A percentile compares a stretch with the other conserved stretches of the same genome.
phyloP scores from a whole-genome alignment of 2,113 vertebrate genomes.

The Orcinus orca region DNA sequence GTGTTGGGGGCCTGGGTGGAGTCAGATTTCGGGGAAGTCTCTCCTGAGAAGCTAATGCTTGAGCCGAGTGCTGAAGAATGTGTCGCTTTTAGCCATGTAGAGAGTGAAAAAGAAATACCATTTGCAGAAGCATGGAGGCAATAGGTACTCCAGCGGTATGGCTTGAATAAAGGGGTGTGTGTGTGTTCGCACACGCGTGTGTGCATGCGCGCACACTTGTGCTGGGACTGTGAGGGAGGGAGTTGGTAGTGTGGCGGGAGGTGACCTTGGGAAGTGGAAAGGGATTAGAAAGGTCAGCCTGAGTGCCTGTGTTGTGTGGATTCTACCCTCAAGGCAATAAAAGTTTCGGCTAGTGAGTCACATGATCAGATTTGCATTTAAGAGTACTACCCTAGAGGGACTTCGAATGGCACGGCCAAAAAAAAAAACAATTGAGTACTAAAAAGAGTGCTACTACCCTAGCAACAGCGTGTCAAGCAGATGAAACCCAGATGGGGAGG shows the following conservation, averaged over 20 bases:
- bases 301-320: neutral
- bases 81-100: neutral
- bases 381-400: neutral
- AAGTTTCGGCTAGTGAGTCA: neutral
- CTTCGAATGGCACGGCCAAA: neutral
- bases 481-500: neutral
- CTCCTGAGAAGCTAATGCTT: constrained; percentile 22
- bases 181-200: neutral
- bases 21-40: neutral
- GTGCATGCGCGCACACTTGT: neutral
- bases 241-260: neutral
- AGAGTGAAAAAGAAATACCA: neutral
- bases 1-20: neutral
- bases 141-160: neutral
- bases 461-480: neutral
- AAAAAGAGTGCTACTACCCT: neutral
- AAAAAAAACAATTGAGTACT: neutral
- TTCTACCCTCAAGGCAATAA: constrained; percentile 10
- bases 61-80: neutral
- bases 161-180: neutral
- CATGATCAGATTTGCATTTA: constrained; percentile 26
- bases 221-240: neutral
- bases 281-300: neutral
- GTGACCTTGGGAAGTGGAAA: neutral
- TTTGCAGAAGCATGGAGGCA: neutral